Evolutionary conservation across 2,797 vertebrate genomes (phyloP).

Genomic region (Sternarchorhynchus goeldii): DNA sequence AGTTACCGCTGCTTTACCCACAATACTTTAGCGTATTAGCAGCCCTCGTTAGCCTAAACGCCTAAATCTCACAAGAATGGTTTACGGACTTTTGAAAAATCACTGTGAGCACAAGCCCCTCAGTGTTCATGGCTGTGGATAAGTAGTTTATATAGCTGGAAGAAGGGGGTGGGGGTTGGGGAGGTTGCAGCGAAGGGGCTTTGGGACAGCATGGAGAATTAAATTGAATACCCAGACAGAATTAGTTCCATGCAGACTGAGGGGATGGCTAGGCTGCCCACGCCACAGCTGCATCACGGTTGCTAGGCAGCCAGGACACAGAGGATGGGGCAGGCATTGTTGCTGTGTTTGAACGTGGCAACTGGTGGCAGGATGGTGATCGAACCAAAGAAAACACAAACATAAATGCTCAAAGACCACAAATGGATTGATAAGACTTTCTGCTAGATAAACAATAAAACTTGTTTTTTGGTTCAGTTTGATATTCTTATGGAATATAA

Average conservation of each 20-base stretch:
- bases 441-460: background rate
- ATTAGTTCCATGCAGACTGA: constrained; percentile 79
- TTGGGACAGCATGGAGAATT: constrained; percentile 79
- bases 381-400: background rate
- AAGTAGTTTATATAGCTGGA: constrained; percentile 79
- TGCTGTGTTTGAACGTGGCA: constrained; percentile 4
- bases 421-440: background rate
- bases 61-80: constrained; percentile 78
- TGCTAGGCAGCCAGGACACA: constrained; percentile 58
- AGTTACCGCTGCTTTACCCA: constrained; percentile 28
- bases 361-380: background rate
- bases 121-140: constrained; percentile 74
- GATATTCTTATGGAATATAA: no score
- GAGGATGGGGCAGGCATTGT: constrained; percentile 37
- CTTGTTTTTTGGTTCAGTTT: no score
- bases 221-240: constrained; percentile 80
- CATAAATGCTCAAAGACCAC: background rate
- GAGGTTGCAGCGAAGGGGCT: constrained; percentile 71
- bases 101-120: constrained; percentile 76
- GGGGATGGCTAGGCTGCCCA: constrained; percentile 72
- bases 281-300: constrained; percentile 72
- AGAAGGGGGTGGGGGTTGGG: constrained; percentile 57
- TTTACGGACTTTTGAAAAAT: constrained; percentile 79
- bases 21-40: constrained; percentile 61
- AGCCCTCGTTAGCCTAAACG: constrained; percentile 68